These are phyloP conservation scores for Graptemys geographica DNA, from an alignment of 2,797 vertebrate genomes.

Conservation along the genomic window DNA sequence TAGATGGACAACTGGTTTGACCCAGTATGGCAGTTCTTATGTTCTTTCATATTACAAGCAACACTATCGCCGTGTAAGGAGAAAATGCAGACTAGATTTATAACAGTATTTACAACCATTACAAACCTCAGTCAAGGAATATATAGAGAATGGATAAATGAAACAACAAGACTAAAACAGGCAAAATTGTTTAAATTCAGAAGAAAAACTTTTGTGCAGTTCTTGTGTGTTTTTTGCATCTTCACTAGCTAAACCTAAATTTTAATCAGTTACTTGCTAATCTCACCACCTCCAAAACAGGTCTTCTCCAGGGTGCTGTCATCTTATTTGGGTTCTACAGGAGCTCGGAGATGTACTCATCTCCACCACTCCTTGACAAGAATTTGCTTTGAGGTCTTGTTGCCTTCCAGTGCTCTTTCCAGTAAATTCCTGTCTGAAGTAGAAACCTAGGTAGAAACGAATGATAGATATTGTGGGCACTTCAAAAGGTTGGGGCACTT, in stretches of 20 bases:
- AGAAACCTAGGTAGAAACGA: background rate
- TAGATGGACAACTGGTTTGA: too few species aligned
- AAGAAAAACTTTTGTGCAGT: background rate
- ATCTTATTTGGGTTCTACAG: background rate
- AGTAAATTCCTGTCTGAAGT: background rate
- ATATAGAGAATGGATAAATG: background rate
- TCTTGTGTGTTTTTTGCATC: background rate
- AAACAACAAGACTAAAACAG: background rate
- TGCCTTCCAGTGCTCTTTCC: background rate
- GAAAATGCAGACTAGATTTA: background rate
- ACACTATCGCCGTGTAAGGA: background rate
- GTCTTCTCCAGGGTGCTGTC: background rate
- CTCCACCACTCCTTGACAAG: fast-evolving
- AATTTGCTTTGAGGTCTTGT: background rate
- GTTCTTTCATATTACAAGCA: background rate
- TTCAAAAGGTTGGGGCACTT: background rate
- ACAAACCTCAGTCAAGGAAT: background rate
- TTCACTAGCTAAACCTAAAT: background rate
- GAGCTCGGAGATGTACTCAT: background rate
- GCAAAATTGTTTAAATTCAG: background rate
- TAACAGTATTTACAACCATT: background rate
- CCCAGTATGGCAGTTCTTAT: too few species aligned
- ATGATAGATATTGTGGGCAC: too few species aligned
- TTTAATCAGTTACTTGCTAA: background rate
- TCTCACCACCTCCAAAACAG: background rate